Evolutionary conservation across 2,797 vertebrate species (phyloP).

Genomic region (Huso huso): DNA sequence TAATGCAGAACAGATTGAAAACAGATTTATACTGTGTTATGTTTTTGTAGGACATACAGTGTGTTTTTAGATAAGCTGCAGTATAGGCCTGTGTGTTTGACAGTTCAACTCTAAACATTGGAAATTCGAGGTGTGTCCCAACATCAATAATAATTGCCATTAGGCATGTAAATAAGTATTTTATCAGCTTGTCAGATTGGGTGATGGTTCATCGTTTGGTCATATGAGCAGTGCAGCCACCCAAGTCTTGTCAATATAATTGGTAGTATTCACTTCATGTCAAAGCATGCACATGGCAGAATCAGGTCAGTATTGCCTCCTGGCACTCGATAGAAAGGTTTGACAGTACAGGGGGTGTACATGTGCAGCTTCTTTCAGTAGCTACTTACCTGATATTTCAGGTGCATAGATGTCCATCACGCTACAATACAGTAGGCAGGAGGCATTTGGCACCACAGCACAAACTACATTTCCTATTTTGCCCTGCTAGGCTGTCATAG

Average conservation of each 20-base stretch:
- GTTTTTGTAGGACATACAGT: neutral
- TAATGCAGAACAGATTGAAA: constrained; percentile 10
- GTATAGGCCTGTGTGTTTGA: neutral
- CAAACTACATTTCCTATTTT: too few relatives aligned
- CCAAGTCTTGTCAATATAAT: constrained; percentile 43
- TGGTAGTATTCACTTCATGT: constrained; percentile 19
- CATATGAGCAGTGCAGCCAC: constrained; percentile 28
- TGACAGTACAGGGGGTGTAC: constrained; percentile 36
- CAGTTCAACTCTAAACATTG: neutral
- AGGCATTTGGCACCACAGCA: too few relatives aligned
- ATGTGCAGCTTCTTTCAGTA: constrained; percentile 9
- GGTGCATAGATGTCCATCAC: too few relatives aligned
- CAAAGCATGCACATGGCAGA: constrained; percentile 31
- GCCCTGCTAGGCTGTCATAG: too few relatives aligned
- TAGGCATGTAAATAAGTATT: constrained; percentile 35
- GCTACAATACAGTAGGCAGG: too few relatives aligned
- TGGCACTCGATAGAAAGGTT: constrained; percentile 41
- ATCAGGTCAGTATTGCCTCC: constrained; percentile 40
- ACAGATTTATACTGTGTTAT: neutral
- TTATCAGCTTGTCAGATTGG: constrained; percentile 41
- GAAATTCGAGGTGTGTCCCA: neutral
- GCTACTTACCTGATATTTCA: too few relatives aligned
- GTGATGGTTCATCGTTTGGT: constrained; percentile 35
- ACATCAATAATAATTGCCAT: constrained; percentile 15
- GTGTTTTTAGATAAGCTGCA: neutral